A percentile compares a stretch with the other conserved stretches of the same genome.
Evolutionary conservation across 1,140 invertebrate genomes (phyloP).

Genomic region (Coenobita brevimanus): DNA sequence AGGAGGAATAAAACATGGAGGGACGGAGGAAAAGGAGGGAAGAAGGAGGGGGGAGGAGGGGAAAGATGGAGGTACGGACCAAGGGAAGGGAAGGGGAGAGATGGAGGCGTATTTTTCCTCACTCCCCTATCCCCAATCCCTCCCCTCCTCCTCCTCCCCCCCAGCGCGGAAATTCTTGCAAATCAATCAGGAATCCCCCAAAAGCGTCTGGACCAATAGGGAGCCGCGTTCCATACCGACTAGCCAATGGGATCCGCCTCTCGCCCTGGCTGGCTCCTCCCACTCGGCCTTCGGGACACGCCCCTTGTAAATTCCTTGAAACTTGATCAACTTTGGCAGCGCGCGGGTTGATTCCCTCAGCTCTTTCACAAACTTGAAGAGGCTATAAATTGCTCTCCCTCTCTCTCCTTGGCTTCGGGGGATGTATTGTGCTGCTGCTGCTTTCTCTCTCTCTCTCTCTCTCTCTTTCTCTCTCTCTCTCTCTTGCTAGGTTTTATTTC

Average conservation of each 20-base stretch:
- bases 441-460: too few species aligned
- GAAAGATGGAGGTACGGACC: too few species aligned
- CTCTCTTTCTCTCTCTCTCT: too few species aligned
- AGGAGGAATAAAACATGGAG: too few species aligned
- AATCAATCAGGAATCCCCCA: conserved; percentile 62
- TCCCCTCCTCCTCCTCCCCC: conserved; percentile 14
- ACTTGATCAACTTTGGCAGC: conserved; percentile 66
- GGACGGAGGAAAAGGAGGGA: too few species aligned
- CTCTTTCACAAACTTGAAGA: conserved; percentile 51
- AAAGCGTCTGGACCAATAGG: conserved; percentile 49
- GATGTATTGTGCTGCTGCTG: too few species aligned
- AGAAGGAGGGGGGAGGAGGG: too few species aligned
- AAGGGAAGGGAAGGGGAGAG: too few species aligned
- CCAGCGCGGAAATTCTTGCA: conserved; percentile 50
- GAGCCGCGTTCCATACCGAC: conserved; percentile 34
- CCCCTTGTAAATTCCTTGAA: conserved; percentile 56
- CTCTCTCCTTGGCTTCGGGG: not conserved
- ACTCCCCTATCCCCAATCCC: conserved; percentile 28
- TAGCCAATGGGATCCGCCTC: conserved; percentile 52
- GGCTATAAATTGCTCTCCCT: conserved; percentile 53
- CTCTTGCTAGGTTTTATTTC: too few species aligned
- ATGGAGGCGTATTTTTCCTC: conserved; percentile 27
- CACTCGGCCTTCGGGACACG: conserved; percentile 35
- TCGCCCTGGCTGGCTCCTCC: conserved; percentile 39
- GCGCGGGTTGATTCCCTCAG: conserved; percentile 53